Evolutionary conservation across 2,113 vertebrate species (phyloP).

Genomic region (Nipponia nippon): DNA sequence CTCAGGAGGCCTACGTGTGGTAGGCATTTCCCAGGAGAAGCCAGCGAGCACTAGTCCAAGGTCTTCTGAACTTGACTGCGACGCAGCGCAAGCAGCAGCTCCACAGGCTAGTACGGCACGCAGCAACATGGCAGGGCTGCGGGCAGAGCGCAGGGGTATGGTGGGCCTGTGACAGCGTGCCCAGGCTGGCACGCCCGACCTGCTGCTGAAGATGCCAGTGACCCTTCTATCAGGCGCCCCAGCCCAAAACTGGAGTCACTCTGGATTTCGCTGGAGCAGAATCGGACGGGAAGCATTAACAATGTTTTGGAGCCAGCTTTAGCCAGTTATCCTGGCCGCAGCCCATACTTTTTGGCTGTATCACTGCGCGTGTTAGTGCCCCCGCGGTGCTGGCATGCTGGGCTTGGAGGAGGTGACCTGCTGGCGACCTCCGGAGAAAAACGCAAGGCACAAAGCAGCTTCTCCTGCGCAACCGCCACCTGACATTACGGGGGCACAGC

Average conservation of each 20-base stretch:
- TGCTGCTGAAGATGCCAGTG: neutral
- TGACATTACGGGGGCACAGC: neutral
- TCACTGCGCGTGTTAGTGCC: fast-evolving
- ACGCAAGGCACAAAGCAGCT: neutral
- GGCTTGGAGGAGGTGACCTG: neutral
- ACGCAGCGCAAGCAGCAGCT: neutral
- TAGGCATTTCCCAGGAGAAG: neutral
- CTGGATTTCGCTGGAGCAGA: neutral
- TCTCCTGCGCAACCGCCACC: neutral
- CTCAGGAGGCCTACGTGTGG: neutral
- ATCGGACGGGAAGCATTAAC: neutral
- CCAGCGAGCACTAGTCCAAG: neutral
- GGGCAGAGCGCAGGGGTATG: neutral
- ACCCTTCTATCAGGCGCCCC: neutral
- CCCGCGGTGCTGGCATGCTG: neutral
- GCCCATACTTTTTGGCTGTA: neutral
- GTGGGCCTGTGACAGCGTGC: neutral
- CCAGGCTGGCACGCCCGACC: neutral
- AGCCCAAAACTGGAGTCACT: fast-evolving
- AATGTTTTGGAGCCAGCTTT: neutral
- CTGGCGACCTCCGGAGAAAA: neutral
- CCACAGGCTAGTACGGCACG: neutral
- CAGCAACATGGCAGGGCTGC: neutral
- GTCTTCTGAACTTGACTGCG: neutral
- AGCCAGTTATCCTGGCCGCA: neutral